These are phyloP conservation scores for Rhombomys opimus DNA, from an alignment of 2,113 vertebrate genomes.

Conservation along the genomic window DNA sequence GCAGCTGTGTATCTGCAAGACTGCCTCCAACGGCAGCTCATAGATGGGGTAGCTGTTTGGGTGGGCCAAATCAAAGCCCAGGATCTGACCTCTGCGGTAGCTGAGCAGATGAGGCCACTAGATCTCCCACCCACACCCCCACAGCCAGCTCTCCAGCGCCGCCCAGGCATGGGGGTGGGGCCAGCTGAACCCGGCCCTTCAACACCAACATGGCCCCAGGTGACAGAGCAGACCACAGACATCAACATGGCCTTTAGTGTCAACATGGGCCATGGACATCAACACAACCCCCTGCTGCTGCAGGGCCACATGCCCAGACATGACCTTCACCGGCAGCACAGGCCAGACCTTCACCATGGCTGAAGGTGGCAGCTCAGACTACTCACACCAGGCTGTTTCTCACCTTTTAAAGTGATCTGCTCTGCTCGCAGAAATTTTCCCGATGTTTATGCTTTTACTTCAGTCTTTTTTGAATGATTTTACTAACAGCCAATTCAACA, in stretches of 20 bases:
- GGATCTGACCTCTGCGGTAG: not conserved
- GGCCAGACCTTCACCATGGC: not conserved
- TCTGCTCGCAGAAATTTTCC: slow-evolving; percentile 39
- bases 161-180: not conserved
- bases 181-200: not conserved
- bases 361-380: not conserved
- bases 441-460: slow-evolving; percentile 37
- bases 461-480: slow-evolving; percentile 38
- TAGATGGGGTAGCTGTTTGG: not conserved
- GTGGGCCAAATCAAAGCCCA: not conserved
- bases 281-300: not conserved
- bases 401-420: slow-evolving; percentile 25
- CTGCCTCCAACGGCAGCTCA: not conserved
- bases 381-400: not conserved
- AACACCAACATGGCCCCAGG: not conserved
- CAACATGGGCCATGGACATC: not conserved
- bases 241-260: not conserved
- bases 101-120: not conserved
- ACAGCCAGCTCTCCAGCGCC: not conserved
- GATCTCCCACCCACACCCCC: not conserved
- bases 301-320: not conserved
- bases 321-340: not conserved
- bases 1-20: not conserved
- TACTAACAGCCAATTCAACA: slow-evolving; percentile 52
- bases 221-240: not conserved